phyloP scores from a whole-genome alignment of 2,113 vertebrate species.

The Onychorhynchus coronatus region DNA sequence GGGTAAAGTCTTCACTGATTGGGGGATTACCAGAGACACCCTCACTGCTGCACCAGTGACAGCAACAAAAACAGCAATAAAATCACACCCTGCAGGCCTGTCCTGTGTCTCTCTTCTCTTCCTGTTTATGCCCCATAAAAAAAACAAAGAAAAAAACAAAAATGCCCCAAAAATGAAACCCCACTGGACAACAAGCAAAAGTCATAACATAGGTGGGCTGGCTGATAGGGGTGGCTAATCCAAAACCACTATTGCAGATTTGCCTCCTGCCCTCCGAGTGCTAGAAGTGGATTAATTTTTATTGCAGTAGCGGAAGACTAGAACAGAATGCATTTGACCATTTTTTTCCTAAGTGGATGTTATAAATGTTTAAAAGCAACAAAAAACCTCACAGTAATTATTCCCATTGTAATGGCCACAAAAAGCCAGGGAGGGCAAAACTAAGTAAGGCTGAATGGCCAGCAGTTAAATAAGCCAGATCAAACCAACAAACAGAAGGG shows the following conservation, averaged over 20 bases:
- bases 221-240: not conserved
- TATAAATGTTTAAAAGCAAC: conserved; percentile 57
- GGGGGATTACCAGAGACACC: not conserved
- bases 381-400: conserved; percentile 26
- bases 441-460: conserved; percentile 40
- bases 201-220: not conserved
- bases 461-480: conserved; percentile 28
- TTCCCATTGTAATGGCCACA: conserved; percentile 28
- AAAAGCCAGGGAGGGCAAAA: conserved; percentile 34
- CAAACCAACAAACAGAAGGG: conserved; percentile 14
- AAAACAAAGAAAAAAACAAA: not conserved
- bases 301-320: not conserved
- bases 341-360: conserved; percentile 13
- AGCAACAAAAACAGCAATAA: not conserved
- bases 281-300: conserved; percentile 24
- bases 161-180: not conserved
- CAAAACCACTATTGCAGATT: not conserved
- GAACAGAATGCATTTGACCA: not conserved
- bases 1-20: not conserved
- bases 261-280: conserved; percentile 6
- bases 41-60: not conserved
- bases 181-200: not conserved
- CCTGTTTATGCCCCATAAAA: not conserved
- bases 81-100: not conserved
- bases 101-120: not conserved